Evolutionary conservation across 2,113 vertebrate genomes (phyloP).

Genomic region (Scartelaos histophorus): DNA sequence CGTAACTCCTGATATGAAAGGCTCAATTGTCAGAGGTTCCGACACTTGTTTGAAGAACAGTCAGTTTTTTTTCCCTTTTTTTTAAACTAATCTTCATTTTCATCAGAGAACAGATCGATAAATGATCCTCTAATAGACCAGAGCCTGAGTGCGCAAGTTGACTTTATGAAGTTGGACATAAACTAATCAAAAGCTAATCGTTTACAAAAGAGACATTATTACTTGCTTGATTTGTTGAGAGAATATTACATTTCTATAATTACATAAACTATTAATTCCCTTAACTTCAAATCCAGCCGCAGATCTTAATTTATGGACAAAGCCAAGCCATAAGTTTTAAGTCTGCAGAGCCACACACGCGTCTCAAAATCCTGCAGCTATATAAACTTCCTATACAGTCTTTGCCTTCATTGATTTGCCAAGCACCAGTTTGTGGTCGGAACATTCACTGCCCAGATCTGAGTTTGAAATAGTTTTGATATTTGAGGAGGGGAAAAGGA

Average conservation of each 20-base stretch:
- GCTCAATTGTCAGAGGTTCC: not conserved
- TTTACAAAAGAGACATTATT: not conserved
- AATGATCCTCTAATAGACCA: too few species aligned
- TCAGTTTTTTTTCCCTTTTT: not conserved
- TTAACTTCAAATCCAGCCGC: not conserved
- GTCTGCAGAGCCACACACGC: not conserved
- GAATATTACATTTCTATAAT: not conserved
- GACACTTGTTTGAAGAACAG: not conserved
- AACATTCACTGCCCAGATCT: slow-evolving; percentile 47
- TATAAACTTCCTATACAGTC: slow-evolving; percentile 40
- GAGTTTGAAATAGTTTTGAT: slow-evolving; percentile 69
- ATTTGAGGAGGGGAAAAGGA: slow-evolving; percentile 60
- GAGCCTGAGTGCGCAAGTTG: too few species aligned
- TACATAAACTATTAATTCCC: not conserved
- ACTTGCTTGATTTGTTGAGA: not conserved
- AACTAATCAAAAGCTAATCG: too few species aligned
- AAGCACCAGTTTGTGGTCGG: slow-evolving; percentile 26
- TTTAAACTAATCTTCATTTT: too few species aligned
- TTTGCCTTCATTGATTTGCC: slow-evolving; percentile 44
- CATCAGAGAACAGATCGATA: too few species aligned
- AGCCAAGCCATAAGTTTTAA: not conserved
- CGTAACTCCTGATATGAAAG: not conserved
- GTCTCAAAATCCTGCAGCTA: slow-evolving; percentile 36
- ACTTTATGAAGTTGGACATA: too few species aligned
- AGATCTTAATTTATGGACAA: not conserved